Evolutionary conservation across 2,888 invertebrate genomes (phyloP).

Genomic region (Machimus rusticus): DNA sequence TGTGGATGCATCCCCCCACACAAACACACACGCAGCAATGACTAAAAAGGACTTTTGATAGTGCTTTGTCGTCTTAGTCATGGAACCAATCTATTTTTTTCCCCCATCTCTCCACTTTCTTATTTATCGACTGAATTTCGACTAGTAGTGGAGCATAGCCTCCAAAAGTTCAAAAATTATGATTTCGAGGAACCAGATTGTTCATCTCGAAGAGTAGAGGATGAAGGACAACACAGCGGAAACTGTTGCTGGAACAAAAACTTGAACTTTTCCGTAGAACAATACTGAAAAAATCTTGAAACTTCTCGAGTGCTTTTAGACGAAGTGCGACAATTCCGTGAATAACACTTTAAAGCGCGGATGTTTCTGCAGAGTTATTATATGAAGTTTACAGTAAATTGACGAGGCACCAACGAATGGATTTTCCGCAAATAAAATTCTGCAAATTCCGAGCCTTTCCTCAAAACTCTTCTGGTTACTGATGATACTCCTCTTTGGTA

Average conservation of each 20-base stretch:
- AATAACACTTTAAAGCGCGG: constrained; percentile 24
- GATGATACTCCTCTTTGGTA: background rate
- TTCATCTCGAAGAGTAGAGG: background rate
- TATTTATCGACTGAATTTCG: background rate
- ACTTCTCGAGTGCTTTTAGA: background rate
- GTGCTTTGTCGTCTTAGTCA: constrained; percentile 1
- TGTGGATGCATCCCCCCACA: background rate
- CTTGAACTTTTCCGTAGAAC: constrained; percentile 19
- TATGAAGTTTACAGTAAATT: background rate
- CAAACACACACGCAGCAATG: background rate
- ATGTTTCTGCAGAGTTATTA: constrained; percentile 6
- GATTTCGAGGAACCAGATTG: background rate
- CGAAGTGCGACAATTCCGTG: constrained; percentile 20
- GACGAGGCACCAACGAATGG: background rate
- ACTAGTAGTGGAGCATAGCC: background rate
- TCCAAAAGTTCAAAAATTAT: background rate
- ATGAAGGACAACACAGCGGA: constrained; percentile 3
- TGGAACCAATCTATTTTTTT: constrained; percentile 8
- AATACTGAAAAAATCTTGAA: constrained; percentile 11
- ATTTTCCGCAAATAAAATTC: background rate
- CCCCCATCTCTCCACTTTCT: background rate
- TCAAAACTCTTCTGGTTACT: background rate
- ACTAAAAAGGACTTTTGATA: constrained; percentile 14
- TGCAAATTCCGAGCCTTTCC: background rate
- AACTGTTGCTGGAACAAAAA: background rate